Evolutionary conservation across 1,140 invertebrate species (phyloP).

Genomic region (Harpegnathos saltator): DNA sequence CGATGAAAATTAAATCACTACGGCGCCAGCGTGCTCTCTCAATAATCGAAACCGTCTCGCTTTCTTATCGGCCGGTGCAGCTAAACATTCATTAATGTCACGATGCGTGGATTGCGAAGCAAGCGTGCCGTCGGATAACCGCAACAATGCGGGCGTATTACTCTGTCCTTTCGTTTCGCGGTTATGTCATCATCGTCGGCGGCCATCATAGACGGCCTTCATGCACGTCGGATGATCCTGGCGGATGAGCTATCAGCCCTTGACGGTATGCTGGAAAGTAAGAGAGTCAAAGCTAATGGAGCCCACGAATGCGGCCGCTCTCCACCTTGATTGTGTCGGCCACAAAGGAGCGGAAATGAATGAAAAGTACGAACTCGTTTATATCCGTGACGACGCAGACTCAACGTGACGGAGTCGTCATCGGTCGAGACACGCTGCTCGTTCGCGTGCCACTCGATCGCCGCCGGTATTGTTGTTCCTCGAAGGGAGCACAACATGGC

Average conservation of each 20-base stretch:
- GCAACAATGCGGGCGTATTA: slow-evolving; percentile 49
- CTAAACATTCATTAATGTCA: slow-evolving; percentile 22
- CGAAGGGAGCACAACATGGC: no score
- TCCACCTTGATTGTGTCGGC: background rate
- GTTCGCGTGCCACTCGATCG: background rate
- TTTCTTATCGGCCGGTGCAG: slow-evolving; percentile 17
- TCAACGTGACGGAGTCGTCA: no score
- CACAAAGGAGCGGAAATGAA: slow-evolving; percentile 4
- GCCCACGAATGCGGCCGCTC: background rate
- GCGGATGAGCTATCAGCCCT: slow-evolving; percentile 39
- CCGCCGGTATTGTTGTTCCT: no score
- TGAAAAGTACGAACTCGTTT: slow-evolving; percentile 4
- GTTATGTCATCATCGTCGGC: slow-evolving; percentile 20
- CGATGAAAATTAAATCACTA: no score
- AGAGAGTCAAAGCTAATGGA: slow-evolving; percentile 47
- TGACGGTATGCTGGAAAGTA: slow-evolving; percentile 13
- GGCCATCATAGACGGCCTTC: slow-evolving; percentile 19
- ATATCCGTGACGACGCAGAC: background rate
- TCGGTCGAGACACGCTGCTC: background rate
- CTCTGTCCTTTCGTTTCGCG: slow-evolving; percentile 43
- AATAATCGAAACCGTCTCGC: slow-evolving; percentile 7
- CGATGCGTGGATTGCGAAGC: slow-evolving; percentile 40
- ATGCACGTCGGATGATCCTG: slow-evolving; percentile 15
- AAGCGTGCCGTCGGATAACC: slow-evolving; percentile 48
- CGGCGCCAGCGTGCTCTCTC: background rate